Percentiles rank a stretch among this genome's conserved stretches.
Conservation (phyloP, 1,140 invertebrate species). For the Lerema accius region DNA sequence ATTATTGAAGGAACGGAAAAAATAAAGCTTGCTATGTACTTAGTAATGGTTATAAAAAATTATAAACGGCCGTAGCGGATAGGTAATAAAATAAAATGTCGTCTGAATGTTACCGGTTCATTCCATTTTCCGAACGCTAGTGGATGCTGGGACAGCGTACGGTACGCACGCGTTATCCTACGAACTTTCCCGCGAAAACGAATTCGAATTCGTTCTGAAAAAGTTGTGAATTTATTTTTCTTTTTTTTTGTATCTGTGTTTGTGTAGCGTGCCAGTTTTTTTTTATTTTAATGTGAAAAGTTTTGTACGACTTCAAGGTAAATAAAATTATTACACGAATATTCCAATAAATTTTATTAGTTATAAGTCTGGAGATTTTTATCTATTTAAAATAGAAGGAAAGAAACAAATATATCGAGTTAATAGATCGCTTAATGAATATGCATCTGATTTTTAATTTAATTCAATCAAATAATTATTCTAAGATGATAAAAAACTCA, state of each 20-base stretch:
- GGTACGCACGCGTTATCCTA: constrained; percentile 42
- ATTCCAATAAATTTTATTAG: neutral
- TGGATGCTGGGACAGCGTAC: constrained; percentile 57
- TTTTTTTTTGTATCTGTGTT: constrained; percentile 6
- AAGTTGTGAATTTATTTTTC: too few relatives aligned
- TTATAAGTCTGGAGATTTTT: neutral
- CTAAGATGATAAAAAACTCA: constrained; percentile 9
- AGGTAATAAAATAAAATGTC: constrained; percentile 32
- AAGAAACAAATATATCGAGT: neutral
- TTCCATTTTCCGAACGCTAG: constrained; percentile 48
- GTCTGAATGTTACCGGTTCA: constrained; percentile 42
- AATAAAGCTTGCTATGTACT: constrained; percentile 3
- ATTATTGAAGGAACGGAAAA: neutral
- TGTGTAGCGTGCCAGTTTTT: constrained; percentile 21
- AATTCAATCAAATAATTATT: constrained; percentile 15
- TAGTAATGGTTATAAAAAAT: constrained; percentile 36
- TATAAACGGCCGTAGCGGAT: constrained; percentile 33
- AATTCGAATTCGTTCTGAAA: constrained; percentile 31
- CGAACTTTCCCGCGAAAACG: constrained; percentile 33
- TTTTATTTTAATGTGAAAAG: constrained; percentile 20
- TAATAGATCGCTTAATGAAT: constrained; percentile 25
- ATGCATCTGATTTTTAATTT: constrained; percentile 35
- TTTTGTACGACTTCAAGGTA: constrained; percentile 9
- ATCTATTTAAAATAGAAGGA: neutral
- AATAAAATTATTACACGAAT: neutral